Conservation (phyloP, 1,140 invertebrate genomes). For the Idris sp. region DNA sequence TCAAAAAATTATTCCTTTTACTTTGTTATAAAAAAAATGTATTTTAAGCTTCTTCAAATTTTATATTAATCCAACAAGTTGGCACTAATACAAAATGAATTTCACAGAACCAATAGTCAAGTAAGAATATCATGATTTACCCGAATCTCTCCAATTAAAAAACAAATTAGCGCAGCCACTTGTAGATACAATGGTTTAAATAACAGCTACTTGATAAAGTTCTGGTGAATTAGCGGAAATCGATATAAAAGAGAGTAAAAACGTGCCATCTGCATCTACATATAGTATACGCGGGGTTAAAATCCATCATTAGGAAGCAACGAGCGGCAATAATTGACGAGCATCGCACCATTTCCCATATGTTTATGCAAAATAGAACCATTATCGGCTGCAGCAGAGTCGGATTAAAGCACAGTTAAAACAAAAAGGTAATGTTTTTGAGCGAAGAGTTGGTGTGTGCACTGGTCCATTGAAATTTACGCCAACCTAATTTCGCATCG, state of each 20-base stretch:
- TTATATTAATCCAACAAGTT: too few relatives aligned
- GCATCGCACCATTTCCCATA: conserved; percentile 57
- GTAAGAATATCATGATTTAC: conserved; percentile 5
- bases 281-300: conserved; percentile 28
- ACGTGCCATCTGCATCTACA: too few relatives aligned
- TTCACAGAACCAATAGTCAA: neutral
- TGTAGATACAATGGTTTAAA: conserved; percentile 34
- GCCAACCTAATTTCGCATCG: conserved; percentile 59
- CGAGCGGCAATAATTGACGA: conserved; percentile 53
- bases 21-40: too few relatives aligned
- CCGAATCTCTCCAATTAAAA: conserved; percentile 35
- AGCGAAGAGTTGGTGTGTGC: conserved; percentile 44
- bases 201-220: conserved; percentile 30
- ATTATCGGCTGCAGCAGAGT: conserved; percentile 59
- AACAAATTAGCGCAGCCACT: conserved; percentile 36
- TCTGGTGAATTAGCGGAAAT: conserved; percentile 38
- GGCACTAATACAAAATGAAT: too few relatives aligned
- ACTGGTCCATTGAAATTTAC: conserved; percentile 58
- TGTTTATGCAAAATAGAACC: conserved; percentile 61
- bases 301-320: conserved; percentile 51
- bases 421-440: conserved; percentile 58
- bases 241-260: conserved; percentile 36
- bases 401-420: conserved; percentile 49
- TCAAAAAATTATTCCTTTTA: too few relatives aligned
- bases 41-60: too few relatives aligned